Percentiles rank a stretch among this genome's conserved stretches.
Conservation (phyloP, 2,797 vertebrate species). For the Pseudopleuronectes americanus region DNA sequence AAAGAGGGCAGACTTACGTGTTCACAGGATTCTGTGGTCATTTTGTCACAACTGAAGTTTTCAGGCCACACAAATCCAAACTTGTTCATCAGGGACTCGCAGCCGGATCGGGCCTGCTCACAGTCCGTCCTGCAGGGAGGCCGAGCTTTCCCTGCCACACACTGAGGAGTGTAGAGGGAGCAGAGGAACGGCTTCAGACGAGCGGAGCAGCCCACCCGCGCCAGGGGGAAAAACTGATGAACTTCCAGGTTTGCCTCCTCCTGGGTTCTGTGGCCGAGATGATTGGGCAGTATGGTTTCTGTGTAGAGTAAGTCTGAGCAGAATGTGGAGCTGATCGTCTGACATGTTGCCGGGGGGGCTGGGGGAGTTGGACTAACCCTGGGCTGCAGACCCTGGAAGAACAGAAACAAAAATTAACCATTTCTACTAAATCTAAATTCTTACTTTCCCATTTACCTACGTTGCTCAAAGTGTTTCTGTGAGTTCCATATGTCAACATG, state of each 20-base stretch:
- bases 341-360: constrained; percentile 38
- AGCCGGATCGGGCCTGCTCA: constrained; percentile 50
- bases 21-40: constrained; percentile 56
- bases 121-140: constrained; percentile 67
- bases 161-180: constrained; percentile 67
- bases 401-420: constrained; percentile 14
- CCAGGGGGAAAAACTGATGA: constrained; percentile 21
- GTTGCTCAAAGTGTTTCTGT: too few species aligned
- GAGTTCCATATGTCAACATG: too few species aligned
- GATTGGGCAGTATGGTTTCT: constrained; percentile 70
- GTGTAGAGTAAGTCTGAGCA: constrained; percentile 62
- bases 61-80: constrained; percentile 55
- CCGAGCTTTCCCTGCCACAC: constrained; percentile 46
- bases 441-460: background rate
- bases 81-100: constrained; percentile 45
- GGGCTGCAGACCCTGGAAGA: constrained; percentile 17
- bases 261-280: constrained; percentile 55
- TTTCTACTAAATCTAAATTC: background rate
- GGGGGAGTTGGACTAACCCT: background rate
- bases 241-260: background rate
- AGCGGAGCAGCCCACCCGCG: constrained; percentile 62
- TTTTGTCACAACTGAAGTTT: constrained; percentile 44
- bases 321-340: constrained; percentile 54
- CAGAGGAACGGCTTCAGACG: constrained; percentile 71
- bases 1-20: constrained; percentile 32